phyloP scores from a whole-genome alignment of 2,888 invertebrate species.

The Ditula angustiorana region DNA sequence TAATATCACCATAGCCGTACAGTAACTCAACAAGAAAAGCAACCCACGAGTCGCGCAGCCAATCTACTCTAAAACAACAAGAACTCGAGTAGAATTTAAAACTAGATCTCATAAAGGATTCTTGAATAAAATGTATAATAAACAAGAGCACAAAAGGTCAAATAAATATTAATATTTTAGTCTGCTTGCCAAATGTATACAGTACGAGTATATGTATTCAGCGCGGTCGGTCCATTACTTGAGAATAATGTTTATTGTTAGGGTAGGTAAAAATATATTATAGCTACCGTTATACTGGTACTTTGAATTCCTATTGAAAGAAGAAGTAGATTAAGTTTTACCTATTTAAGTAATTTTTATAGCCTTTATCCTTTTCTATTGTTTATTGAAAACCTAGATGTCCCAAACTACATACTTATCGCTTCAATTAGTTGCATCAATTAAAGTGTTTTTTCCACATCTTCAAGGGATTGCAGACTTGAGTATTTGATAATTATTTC shows the following conservation, averaged over 20 bases:
- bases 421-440: no score
- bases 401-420: no score
- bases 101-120: slow-evolving; percentile 34
- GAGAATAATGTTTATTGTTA: slow-evolving; percentile 21
- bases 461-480: no score
- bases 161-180: slow-evolving; percentile 47
- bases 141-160: slow-evolving; percentile 41
- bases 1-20: not conserved
- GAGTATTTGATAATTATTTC: no score
- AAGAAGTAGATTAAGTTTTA: no score
- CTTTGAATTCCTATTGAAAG: not conserved
- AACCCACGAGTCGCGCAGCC: not conserved
- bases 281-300: not conserved
- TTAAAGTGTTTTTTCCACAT: no score
- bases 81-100: slow-evolving; percentile 35
- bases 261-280: not conserved
- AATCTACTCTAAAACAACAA: slow-evolving; percentile 23
- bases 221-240: slow-evolving; percentile 15
- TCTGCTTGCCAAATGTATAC: slow-evolving; percentile 45
- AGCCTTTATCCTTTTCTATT: no score
- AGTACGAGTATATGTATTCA: slow-evolving; percentile 45
- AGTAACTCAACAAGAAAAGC: not conserved
- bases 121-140: slow-evolving; percentile 32
- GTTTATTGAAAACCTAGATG: no score
- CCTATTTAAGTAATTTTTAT: no score